A percentile compares a stretch with the other conserved stretches of the same genome.
These are phyloP conservation scores for Papilio glaucus DNA, from an alignment of 1,140 invertebrate genomes.

Conservation along the genomic window DNA sequence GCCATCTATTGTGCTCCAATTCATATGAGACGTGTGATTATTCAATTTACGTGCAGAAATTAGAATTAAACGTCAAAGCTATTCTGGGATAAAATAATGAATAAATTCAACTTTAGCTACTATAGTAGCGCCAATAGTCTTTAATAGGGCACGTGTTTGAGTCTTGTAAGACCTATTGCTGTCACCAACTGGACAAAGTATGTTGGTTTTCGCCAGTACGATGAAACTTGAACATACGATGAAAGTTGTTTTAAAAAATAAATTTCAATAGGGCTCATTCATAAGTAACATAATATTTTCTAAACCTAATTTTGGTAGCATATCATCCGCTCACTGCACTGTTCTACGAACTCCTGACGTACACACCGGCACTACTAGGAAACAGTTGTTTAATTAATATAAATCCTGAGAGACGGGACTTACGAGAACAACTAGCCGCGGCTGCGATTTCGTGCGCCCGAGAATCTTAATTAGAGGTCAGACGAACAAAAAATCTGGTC, in stretches of 20 bases:
- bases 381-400: not conserved
- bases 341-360: not conserved
- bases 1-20: conserved; percentile 35
- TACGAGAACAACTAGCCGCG: not conserved
- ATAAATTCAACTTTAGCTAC: not conserved
- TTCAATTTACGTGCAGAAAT: not conserved
- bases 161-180: too few relatives aligned
- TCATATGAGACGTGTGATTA: conserved; percentile 5
- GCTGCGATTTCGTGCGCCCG: not conserved
- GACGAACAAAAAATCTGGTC: not conserved
- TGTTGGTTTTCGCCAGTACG: too few relatives aligned
- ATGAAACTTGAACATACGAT: not conserved
- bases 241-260: not conserved
- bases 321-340: not conserved
- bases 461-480: conserved; percentile 2
- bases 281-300: too few relatives aligned
- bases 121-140: too few relatives aligned
- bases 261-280: not conserved
- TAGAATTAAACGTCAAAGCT: not conserved
- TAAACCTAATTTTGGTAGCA: not conserved
- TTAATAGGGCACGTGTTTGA: too few relatives aligned
- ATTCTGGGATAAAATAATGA: not conserved
- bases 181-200: too few relatives aligned
- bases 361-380: conserved; percentile 10
- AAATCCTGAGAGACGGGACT: not conserved